Evolutionary conservation across 2,888 invertebrate species (phyloP).

Genomic region (Orchesellides sinensis): DNA sequence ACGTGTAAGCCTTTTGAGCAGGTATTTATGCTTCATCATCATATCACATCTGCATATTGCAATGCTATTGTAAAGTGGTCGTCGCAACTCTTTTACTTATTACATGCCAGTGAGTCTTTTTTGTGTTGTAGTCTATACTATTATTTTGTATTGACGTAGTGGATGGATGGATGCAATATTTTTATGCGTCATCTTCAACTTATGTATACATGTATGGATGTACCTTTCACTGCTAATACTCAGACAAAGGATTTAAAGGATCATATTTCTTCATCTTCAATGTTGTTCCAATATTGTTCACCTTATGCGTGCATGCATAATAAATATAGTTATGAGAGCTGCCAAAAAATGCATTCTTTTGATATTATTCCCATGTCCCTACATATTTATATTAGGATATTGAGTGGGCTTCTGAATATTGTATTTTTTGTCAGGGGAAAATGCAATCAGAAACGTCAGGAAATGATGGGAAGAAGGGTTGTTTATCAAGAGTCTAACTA

Average conservation of each 20-base stretch:
- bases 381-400: too few relatives aligned
- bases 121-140: too few relatives aligned
- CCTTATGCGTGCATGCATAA: constrained; percentile 1
- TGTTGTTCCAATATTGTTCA: neutral
- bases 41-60: constrained; percentile 2
- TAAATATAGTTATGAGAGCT: neutral
- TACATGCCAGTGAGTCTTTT: too few relatives aligned
- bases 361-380: too few relatives aligned
- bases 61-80: neutral
- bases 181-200: too few relatives aligned
- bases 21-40: constrained; percentile 12
- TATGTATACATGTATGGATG: neutral
- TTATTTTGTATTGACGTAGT: too few relatives aligned
- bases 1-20: constrained; percentile 19
- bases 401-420: constrained; percentile 42
- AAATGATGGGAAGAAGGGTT: constrained; percentile 32
- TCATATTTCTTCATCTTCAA: constrained; percentile 36
- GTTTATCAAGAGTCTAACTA: neutral
- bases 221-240: neutral
- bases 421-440: constrained; percentile 19
- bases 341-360: neutral
- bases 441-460: constrained; percentile 17
- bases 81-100: neutral
- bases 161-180: too few relatives aligned
- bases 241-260: constrained; percentile 36